Evolutionary conservation across 2,113 vertebrate species (phyloP).

Genomic region (Amphilophus citrinellus): DNA sequence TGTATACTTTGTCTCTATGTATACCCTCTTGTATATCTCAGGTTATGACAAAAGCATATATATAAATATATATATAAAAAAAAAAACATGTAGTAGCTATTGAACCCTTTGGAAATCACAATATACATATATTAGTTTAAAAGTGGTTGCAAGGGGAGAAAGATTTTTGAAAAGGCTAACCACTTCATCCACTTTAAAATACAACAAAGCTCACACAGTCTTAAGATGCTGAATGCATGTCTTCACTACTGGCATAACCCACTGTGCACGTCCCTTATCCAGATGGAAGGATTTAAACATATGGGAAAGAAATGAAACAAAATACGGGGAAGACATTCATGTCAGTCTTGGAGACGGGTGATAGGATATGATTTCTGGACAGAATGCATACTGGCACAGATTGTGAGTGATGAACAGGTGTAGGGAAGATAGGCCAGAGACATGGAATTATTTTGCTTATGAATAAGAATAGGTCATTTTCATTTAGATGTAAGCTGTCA

Average conservation of each 20-base stretch:
- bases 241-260: conserved; percentile 36
- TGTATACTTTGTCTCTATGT: not conserved
- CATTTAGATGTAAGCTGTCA: conserved; percentile 31
- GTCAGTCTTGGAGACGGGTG: conserved; percentile 57
- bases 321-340: conserved; percentile 38
- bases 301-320: conserved; percentile 60
- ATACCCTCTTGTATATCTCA: not conserved
- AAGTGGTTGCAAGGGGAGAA: not conserved
- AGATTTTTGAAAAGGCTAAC: conserved; percentile 2
- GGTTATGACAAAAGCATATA: not conserved
- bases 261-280: conserved; percentile 11
- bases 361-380: conserved; percentile 62
- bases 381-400: conserved; percentile 9
- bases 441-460: conserved; percentile 29
- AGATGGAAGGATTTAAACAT: conserved; percentile 69
- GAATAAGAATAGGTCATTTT: conserved; percentile 48
- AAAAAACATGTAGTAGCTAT: not conserved
- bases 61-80: no score
- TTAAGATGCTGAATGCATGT: conserved; percentile 37
- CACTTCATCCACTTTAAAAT: conserved; percentile 21
- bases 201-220: conserved; percentile 2
- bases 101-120: not conserved
- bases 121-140: not conserved
- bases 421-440: conserved; percentile 47
- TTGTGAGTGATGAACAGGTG: conserved; percentile 63